phyloP scores from a whole-genome alignment of 2,888 invertebrate species.

The Orthosia incerta region DNA sequence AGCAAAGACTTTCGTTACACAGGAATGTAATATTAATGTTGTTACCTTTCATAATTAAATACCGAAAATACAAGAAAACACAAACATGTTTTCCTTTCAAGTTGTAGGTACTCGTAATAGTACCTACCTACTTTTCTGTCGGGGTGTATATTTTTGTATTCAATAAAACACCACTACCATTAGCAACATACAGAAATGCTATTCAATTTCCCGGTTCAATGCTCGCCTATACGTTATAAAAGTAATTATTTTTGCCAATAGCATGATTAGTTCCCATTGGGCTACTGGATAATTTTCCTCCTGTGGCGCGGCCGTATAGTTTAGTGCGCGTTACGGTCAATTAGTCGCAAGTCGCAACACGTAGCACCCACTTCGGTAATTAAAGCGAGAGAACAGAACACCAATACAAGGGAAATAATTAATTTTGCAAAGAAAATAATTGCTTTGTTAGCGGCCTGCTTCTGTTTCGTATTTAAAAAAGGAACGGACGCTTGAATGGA shows the following conservation, averaged over 20 bases:
- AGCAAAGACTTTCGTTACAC: conserved; percentile 15
- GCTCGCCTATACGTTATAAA: conserved; percentile 48
- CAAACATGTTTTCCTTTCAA: conserved; percentile 25
- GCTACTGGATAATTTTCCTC: conserved; percentile 49
- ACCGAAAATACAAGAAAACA: conserved; percentile 24
- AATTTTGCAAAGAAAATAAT: conserved; percentile 74
- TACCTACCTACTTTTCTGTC: neutral
- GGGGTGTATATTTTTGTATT: conserved; percentile 8
- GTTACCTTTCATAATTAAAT: conserved; percentile 25
- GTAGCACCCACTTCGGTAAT: conserved; percentile 74
- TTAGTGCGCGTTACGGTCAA: conserved; percentile 70
- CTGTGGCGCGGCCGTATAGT: conserved; percentile 60
- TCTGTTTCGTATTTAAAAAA: conserved; percentile 58
- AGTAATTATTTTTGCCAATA: conserved; percentile 64
- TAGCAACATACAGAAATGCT: conserved; percentile 25
- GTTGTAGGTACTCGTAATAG: neutral
- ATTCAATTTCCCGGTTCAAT: conserved; percentile 57
- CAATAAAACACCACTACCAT: conserved; percentile 31
- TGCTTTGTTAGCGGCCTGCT: conserved; percentile 69
- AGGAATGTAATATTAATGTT: conserved; percentile 19
- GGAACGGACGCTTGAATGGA: conserved; percentile 52
- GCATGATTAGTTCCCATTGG: conserved; percentile 54
- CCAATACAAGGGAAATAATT: conserved; percentile 74
- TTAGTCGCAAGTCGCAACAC: conserved; percentile 72
- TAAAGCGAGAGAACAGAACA: conserved; percentile 69